Percentiles rank a stretch among this genome's conserved stretches.
Conservation (phyloP, 2,113 vertebrate species). For the Piprites chloris region DNA sequence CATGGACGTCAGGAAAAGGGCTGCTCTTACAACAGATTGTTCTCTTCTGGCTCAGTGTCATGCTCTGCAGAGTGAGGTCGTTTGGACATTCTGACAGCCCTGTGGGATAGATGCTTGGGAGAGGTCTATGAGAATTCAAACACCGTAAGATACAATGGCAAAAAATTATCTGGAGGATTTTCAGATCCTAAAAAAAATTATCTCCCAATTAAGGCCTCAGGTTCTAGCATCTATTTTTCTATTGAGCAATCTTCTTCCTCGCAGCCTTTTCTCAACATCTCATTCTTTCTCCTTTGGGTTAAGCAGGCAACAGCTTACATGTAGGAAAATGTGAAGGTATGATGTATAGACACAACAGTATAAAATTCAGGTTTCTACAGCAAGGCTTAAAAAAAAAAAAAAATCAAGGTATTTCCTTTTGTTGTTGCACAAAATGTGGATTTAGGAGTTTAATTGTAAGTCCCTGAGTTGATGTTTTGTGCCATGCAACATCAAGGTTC, state of each 20-base stretch:
- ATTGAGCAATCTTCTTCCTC: not conserved
- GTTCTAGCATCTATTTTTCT: not conserved
- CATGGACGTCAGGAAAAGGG: not conserved
- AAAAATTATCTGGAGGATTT: not conserved
- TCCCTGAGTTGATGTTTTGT: not conserved
- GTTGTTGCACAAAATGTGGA: not conserved
- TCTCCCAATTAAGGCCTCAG: not conserved
- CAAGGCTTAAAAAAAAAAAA: not conserved
- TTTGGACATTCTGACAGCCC: not conserved
- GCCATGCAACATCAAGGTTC: not conserved
- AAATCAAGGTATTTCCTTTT: not conserved
- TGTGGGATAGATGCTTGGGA: not conserved
- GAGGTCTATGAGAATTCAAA: not conserved
- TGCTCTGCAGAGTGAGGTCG: not conserved
- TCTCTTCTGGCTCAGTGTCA: not conserved
- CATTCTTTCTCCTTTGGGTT: not conserved
- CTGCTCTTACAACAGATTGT: not conserved
- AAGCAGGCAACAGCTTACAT: not conserved
- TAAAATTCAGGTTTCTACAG: not conserved
- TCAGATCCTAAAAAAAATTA: not conserved
- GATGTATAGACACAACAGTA: not conserved
- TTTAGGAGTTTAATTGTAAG: not conserved
- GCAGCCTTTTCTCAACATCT: not conserved
- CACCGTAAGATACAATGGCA: fast-evolving
- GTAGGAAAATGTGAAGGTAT: not conserved